Evolutionary conservation across 2,888 invertebrate species (phyloP).

Genomic region (Dolomedes plantarius): DNA sequence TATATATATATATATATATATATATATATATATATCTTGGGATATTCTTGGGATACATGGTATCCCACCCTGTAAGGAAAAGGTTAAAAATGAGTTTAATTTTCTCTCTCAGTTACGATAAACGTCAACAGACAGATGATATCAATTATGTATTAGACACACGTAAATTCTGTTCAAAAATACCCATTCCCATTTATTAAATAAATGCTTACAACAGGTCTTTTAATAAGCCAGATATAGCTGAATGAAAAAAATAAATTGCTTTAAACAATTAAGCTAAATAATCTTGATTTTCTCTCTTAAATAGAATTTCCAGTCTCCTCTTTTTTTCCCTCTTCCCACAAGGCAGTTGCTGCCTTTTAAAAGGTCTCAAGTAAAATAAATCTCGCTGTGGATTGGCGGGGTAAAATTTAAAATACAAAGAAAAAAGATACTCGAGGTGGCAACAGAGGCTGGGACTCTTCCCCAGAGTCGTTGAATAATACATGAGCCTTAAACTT

Average conservation of each 20-base stretch:
- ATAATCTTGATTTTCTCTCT: constrained; percentile 53
- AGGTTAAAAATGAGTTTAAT: too few relatives aligned
- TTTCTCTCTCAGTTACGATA: too few relatives aligned
- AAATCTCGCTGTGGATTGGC: constrained; percentile 50
- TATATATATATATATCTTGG: too few relatives aligned
- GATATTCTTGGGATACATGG: too few relatives aligned
- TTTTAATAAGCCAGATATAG: constrained; percentile 5
- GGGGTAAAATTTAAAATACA: constrained; percentile 68
- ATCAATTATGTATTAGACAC: too few relatives aligned
- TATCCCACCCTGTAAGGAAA: too few relatives aligned
- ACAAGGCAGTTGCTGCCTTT: constrained; percentile 20
- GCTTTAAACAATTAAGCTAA: constrained; percentile 60
- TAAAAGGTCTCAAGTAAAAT: constrained; percentile 61
- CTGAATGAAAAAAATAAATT: constrained; percentile 34
- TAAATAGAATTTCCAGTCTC: constrained; percentile 20
- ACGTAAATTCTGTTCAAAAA: neutral
- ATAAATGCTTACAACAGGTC: neutral
- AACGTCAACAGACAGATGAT: too few relatives aligned
- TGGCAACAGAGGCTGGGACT: constrained; percentile 54
- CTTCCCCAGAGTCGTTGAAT: constrained; percentile 62
- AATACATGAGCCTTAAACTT: constrained; percentile 71
- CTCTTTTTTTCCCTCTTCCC: neutral
- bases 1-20: too few relatives aligned
- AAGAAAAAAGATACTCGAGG: constrained; percentile 58
- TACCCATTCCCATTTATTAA: neutral